Percentiles rank a stretch among this genome's conserved stretches.
Conservation (phyloP, 2,888 invertebrate species). For the Micropterix aruncella region DNA sequence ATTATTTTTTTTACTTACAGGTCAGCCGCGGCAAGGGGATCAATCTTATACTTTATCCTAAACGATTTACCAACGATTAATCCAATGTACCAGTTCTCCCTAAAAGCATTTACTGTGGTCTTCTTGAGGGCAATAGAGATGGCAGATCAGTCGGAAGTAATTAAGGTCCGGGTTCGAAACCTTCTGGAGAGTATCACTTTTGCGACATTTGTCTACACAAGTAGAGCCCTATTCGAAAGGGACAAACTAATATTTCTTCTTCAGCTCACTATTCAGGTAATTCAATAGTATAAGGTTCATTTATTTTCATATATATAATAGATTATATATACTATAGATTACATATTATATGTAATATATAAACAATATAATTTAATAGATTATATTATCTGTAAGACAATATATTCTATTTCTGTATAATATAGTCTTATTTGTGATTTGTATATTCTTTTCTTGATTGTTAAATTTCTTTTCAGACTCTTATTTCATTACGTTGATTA, state of each 20-base stretch:
- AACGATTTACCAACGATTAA: conserved; percentile 88
- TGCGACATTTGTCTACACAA: conserved; percentile 76
- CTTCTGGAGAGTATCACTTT: conserved; percentile 81
- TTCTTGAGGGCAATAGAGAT: conserved; percentile 71
- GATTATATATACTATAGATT: too few relatives aligned
- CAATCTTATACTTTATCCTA: conserved; percentile 83
- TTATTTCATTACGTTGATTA: too few relatives aligned
- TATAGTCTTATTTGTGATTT: too few relatives aligned
- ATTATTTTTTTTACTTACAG: too few relatives aligned
- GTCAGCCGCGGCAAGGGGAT: conserved; percentile 74
- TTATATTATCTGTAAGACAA: too few relatives aligned
- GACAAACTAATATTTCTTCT: conserved; percentile 86
- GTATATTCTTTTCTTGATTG: too few relatives aligned
- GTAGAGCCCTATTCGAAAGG: conserved; percentile 78
- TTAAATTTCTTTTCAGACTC: too few relatives aligned
- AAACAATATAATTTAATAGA: too few relatives aligned
- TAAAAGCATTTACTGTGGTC: conserved; percentile 87
- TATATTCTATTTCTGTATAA: too few relatives aligned
- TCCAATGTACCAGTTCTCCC: conserved; percentile 89
- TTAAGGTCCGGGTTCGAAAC: conserved; percentile 57
- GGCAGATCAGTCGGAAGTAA: conserved; percentile 52
- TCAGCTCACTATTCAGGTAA: conserved; percentile 70
- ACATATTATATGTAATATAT: too few relatives aligned
- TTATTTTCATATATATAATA: too few relatives aligned
- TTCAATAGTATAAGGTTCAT: too few relatives aligned